phyloP scores from a whole-genome alignment of 2,113 vertebrate species.

The Salvator merianae region DNA sequence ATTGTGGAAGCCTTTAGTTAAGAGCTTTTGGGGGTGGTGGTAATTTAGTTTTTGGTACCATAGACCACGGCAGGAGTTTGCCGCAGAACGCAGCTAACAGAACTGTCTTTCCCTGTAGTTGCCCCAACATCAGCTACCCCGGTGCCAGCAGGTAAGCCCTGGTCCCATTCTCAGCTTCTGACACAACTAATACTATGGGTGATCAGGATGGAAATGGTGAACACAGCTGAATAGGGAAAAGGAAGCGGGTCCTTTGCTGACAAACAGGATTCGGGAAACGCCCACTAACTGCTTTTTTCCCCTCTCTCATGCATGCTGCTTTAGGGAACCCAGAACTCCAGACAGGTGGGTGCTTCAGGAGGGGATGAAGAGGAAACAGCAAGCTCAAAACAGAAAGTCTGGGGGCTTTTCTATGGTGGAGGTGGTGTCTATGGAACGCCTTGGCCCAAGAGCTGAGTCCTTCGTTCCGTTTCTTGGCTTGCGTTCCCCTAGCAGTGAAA shows the following conservation, averaged over 20 bases:
- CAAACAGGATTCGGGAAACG: too few relatives aligned
- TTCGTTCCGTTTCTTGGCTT: neutral
- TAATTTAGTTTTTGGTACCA: neutral
- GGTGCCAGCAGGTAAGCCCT: neutral
- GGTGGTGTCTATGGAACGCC: neutral
- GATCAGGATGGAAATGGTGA: neutral
- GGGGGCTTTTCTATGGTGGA: neutral
- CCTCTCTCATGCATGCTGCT: conserved; percentile 7
- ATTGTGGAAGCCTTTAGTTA: neutral
- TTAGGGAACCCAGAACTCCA: neutral
- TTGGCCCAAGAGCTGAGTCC: neutral
- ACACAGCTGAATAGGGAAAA: too few relatives aligned
- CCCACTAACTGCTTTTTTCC: neutral
- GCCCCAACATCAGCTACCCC: neutral
- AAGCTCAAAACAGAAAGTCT: neutral
- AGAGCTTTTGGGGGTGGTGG: neutral
- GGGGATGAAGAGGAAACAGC: neutral
- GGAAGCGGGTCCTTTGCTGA: neutral
- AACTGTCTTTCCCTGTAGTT: neutral
- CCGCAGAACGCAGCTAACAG: neutral
- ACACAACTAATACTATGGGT: neutral
- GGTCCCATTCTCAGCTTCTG: neutral
- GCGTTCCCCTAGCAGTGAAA: neutral
- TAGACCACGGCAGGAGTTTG: neutral
- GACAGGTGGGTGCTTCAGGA: neutral